Conservation (phyloP, 2,888 invertebrate species). For the Oligia fasciuncula region DNA sequence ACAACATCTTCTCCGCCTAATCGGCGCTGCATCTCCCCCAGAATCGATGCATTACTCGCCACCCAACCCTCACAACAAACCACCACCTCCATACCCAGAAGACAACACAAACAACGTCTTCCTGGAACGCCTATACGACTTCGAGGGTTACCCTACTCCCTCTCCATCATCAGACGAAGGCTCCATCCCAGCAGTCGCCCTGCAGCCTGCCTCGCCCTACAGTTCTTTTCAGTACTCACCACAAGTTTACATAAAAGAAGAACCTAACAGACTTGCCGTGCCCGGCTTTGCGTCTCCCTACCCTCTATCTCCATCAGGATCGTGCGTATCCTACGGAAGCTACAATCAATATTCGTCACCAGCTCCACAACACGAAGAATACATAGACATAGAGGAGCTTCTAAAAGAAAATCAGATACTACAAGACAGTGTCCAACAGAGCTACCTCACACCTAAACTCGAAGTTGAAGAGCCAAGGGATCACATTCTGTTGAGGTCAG, state of each 20-base stretch:
- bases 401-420: slow-evolving; percentile 90
- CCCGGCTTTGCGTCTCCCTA: slow-evolving; percentile 88
- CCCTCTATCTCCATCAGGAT: slow-evolving; percentile 90
- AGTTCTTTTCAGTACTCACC: slow-evolving; percentile 81
- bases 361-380: slow-evolving; percentile 90
- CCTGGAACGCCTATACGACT: slow-evolving; percentile 88
- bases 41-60: slow-evolving; percentile 87
- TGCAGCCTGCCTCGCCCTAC: slow-evolving; percentile 90
- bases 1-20: slow-evolving; percentile 85
- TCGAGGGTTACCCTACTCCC: slow-evolving; percentile 86
- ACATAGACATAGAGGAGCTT: slow-evolving; percentile 91
- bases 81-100: slow-evolving; percentile 85
- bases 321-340: slow-evolving; percentile 89
- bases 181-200: slow-evolving; percentile 89
- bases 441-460: slow-evolving; percentile 88
- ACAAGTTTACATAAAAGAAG: slow-evolving; percentile 87
- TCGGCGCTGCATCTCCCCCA: slow-evolving; percentile 88
- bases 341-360: slow-evolving; percentile 89
- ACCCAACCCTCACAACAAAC: slow-evolving; percentile 84
- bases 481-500: slow-evolving; percentile 94
- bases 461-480: slow-evolving; percentile 91
- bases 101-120: slow-evolving; percentile 78
- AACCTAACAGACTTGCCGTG: slow-evolving; percentile 87
- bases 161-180: slow-evolving; percentile 90
- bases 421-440: slow-evolving; percentile 86